phyloP scores from a whole-genome alignment of 1,140 invertebrate species.

The Cotesia vestalis region DNA sequence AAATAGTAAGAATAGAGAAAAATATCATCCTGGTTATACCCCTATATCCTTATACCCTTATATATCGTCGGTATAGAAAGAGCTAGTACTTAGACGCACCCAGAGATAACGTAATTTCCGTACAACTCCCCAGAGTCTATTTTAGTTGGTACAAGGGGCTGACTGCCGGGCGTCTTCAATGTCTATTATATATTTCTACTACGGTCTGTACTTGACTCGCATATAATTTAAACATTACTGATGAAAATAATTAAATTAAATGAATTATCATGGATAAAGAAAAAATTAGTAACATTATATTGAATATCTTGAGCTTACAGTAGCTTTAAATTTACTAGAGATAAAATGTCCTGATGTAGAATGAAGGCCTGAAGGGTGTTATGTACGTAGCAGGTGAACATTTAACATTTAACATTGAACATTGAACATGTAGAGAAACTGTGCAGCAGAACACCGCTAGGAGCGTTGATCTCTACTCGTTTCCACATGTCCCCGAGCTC shows the following conservation, averaged over 20 bases:
- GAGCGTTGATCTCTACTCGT: constrained; percentile 18
- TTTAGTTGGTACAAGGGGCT: constrained; percentile 8
- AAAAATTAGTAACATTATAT: too few relatives aligned
- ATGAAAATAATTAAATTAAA: too few relatives aligned
- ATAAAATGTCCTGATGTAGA: too few relatives aligned
- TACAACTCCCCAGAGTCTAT: constrained; percentile 31
- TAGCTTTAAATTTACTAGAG: too few relatives aligned
- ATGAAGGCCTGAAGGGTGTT: too few relatives aligned
- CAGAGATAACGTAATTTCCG: constrained; percentile 34
- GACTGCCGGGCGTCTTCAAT: too few relatives aligned
- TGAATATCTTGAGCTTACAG: too few relatives aligned
- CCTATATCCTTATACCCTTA: not conserved
- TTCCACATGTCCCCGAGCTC: constrained; percentile 28
- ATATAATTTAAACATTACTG: too few relatives aligned
- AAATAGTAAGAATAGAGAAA: constrained; percentile 11
- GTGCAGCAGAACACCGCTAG: not conserved
- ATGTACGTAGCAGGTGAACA: too few relatives aligned
- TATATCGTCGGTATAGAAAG: not conserved
- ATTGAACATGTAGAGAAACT: not conserved
- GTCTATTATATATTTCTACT: too few relatives aligned
- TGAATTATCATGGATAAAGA: too few relatives aligned
- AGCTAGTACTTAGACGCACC: constrained; percentile 30
- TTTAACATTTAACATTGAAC: not conserved
- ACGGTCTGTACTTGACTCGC: too few relatives aligned
- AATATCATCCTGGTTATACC: constrained; percentile 3